These are phyloP conservation scores for Patagioenas fasciata DNA, from an alignment of 2,113 vertebrate species.

Conservation along the genomic window DNA sequence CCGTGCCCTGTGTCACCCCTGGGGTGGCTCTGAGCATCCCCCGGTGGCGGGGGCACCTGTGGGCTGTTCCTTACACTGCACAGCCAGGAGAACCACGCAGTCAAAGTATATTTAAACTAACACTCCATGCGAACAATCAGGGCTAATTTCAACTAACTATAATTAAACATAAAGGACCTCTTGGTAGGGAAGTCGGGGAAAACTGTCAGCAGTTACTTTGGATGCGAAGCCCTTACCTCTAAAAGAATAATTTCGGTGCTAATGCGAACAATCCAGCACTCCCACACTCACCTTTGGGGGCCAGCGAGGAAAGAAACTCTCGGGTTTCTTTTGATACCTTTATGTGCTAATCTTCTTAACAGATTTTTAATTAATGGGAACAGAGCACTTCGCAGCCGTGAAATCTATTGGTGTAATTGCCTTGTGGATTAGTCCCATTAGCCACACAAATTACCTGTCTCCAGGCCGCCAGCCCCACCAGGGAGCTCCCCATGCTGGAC, in stretches of 20 bases:
- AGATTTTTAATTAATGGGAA: conserved; percentile 70
- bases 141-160: conserved; percentile 53
- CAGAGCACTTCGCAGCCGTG: conserved; percentile 27
- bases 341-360: conserved; percentile 62
- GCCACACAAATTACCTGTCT: conserved; percentile 66
- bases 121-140: background rate
- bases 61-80: background rate
- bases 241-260: conserved; percentile 3
- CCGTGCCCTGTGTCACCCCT: fast-evolving
- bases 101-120: background rate
- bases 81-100: background rate
- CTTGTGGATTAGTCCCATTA: conserved; percentile 56
- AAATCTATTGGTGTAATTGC: conserved; percentile 34
- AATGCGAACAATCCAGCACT: conserved; percentile 13
- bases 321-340: conserved; percentile 32
- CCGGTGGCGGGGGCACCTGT: fast-evolving
- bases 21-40: fast-evolving
- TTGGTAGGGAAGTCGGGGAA: background rate
- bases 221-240: background rate
- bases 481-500: conserved; percentile 68
- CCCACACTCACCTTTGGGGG: conserved; percentile 17
- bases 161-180: conserved; percentile 51
- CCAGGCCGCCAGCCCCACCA: conserved; percentile 30
- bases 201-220: conserved; percentile 23
- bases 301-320: conserved; percentile 9